Evolutionary conservation across 1,140 invertebrate genomes (phyloP).

Genomic region (Lepidurus couesii): DNA sequence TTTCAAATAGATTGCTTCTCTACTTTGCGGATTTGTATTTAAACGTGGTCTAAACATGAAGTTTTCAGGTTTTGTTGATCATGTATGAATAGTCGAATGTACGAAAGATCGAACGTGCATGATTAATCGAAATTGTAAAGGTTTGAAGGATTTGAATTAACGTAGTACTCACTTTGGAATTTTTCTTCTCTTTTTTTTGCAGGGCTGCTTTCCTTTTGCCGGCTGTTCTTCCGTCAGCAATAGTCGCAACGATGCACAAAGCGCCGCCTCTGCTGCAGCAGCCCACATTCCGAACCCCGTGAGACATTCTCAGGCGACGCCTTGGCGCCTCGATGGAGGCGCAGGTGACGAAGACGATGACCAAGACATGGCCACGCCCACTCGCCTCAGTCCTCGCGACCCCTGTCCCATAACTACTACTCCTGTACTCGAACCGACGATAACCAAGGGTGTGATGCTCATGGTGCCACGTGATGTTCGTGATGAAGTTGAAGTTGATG

Average conservation of each 20-base stretch:
- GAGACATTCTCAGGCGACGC: slow-evolving; percentile 31
- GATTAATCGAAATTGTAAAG: neutral
- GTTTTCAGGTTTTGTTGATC: no score
- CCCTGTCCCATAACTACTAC: slow-evolving; percentile 36
- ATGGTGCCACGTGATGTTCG: slow-evolving; percentile 17
- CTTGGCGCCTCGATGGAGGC: slow-evolving; percentile 22
- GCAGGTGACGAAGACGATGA: slow-evolving; percentile 21
- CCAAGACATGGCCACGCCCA: slow-evolving; percentile 31
- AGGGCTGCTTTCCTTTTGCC: slow-evolving; percentile 28
- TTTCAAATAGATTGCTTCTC: no score
- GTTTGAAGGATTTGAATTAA: neutral
- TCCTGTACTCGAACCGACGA: slow-evolving; percentile 36
- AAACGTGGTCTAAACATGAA: no score
- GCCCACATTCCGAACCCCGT: slow-evolving; percentile 6
- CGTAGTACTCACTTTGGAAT: neutral
- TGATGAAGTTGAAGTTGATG: slow-evolving; percentile 30
- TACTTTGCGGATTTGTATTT: no score
- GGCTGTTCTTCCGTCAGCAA: slow-evolving; percentile 41
- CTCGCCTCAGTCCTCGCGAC: slow-evolving; percentile 33
- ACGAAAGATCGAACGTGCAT: neutral
- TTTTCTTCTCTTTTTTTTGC: slow-evolving; percentile 27
- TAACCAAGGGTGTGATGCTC: slow-evolving; percentile 26
- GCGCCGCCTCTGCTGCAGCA: slow-evolving; percentile 28
- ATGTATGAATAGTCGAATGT: no score
- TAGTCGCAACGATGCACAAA: slow-evolving; percentile 37